Conservation (phyloP, 2,888 invertebrate genomes). For the Stenoptilia bipunctidactyla region DNA sequence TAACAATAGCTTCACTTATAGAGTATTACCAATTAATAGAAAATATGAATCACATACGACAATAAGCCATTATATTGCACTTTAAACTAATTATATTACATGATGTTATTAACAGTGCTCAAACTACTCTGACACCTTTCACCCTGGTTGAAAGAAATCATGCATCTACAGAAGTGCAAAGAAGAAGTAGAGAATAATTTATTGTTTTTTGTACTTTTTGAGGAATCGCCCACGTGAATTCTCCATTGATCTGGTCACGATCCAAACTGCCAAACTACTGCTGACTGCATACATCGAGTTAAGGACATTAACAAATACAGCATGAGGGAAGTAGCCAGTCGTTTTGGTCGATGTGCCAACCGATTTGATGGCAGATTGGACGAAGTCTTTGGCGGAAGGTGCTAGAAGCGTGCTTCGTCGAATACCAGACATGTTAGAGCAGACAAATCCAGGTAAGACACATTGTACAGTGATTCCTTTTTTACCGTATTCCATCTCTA, state of each 20-base stretch:
- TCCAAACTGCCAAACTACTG: conserved; percentile 70
- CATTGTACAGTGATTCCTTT: conserved; percentile 84
- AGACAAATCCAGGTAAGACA: conserved; percentile 89
- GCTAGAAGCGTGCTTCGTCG: conserved; percentile 79
- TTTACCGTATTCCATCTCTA: conserved; percentile 80
- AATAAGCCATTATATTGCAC: too few species aligned
- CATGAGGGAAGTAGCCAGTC: conserved; percentile 82
- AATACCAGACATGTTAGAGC: conserved; percentile 92
- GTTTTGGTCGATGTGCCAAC: conserved; percentile 79
- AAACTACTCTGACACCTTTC: too few species aligned
- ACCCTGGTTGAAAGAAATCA: too few species aligned
- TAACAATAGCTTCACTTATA: too few species aligned
- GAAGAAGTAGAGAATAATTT: conserved; percentile 18
- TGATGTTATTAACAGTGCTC: too few species aligned
- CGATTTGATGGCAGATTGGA: conserved; percentile 77
- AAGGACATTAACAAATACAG: conserved; percentile 65
- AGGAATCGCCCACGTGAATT: conserved; percentile 73
- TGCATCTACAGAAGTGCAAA: neutral
- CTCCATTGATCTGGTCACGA: conserved; percentile 75
- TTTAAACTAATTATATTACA: too few species aligned
- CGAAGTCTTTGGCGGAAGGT: conserved; percentile 80
- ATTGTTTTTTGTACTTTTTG: conserved; percentile 61
- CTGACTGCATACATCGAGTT: conserved; percentile 59
- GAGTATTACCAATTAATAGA: too few species aligned
- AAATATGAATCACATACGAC: too few species aligned